A percentile compares a stretch with the other conserved stretches of the same genome.
Conservation (phyloP, 1,140 invertebrate genomes). For the Zaprionus capensis region DNA sequence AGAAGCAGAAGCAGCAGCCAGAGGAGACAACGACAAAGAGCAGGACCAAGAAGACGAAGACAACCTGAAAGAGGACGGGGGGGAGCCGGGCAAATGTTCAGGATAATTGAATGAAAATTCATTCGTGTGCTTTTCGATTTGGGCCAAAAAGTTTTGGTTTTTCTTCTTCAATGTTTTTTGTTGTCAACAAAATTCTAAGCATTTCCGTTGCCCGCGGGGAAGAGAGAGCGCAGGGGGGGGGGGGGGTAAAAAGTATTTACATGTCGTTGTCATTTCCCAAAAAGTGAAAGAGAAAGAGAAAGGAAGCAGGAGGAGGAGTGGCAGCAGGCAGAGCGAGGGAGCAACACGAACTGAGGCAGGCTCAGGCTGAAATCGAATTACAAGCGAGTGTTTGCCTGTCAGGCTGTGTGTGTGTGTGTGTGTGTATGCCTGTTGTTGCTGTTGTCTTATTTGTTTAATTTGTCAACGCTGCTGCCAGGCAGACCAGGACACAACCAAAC, state of each 20-base stretch:
- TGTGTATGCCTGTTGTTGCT: slow-evolving; percentile 32
- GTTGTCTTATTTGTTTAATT: slow-evolving; percentile 81
- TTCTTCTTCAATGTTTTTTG: slow-evolving; percentile 23
- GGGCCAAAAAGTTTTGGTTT: slow-evolving; percentile 48
- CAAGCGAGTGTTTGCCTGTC: slow-evolving; percentile 31
- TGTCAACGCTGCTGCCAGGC: slow-evolving; percentile 48
- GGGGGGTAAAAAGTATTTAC: slow-evolving; percentile 66
- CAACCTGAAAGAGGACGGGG: not conserved
- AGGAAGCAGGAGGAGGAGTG: not conserved
- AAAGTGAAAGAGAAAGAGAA: not conserved
- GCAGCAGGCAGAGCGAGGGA: slow-evolving; percentile 1
- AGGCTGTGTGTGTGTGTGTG: slow-evolving; percentile 9
- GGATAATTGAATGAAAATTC: slow-evolving; percentile 83
- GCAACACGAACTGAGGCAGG: slow-evolving; percentile 3
- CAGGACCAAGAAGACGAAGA: not conserved
- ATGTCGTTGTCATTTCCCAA: slow-evolving; percentile 70
- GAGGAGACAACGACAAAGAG: not conserved
- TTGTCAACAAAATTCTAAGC: slow-evolving; percentile 55
- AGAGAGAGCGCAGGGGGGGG: not conserved
- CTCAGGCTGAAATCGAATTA: slow-evolving; percentile 69
- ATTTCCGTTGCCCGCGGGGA: slow-evolving; percentile 28
- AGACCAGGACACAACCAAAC: not conserved
- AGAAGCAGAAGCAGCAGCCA: slow-evolving; percentile 29
- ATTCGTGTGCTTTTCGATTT: slow-evolving; percentile 81
- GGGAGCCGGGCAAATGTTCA: slow-evolving; percentile 61